phyloP scores from a whole-genome alignment of 1,140 invertebrate species.

The Pogonognathellus flavescens region DNA sequence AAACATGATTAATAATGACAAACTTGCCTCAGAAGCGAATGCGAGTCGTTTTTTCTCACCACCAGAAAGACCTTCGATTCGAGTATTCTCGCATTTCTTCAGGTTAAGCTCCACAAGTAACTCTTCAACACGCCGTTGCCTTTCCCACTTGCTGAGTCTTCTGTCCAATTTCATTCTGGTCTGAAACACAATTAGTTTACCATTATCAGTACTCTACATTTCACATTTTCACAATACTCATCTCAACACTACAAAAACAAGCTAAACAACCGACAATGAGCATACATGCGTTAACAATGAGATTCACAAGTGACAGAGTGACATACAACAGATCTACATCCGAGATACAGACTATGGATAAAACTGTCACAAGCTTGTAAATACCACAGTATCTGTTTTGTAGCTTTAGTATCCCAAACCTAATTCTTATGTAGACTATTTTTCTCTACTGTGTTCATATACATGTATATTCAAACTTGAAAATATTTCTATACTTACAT shows the following conservation, averaged over 20 bases:
- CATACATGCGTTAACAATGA: background rate
- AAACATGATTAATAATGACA: slow-evolving; percentile 60
- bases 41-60: slow-evolving; percentile 72
- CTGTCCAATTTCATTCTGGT: slow-evolving; percentile 85
- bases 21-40: slow-evolving; percentile 71
- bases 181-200: slow-evolving; percentile 70
- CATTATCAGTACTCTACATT: too few species aligned
- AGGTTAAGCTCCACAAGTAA: slow-evolving; percentile 79
- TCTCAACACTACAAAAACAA: too few species aligned
- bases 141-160: slow-evolving; percentile 73
- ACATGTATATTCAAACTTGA: too few species aligned
- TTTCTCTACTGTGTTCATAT: too few species aligned
- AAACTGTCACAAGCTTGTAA: background rate
- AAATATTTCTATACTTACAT: too few species aligned
- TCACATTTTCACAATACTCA: too few species aligned
- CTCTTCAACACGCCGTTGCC: slow-evolving; percentile 78
- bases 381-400: too few species aligned
- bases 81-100: slow-evolving; percentile 73
- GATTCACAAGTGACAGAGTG: background rate
- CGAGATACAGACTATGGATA: background rate
- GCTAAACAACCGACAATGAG: background rate
- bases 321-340: background rate
- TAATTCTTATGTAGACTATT: too few species aligned
- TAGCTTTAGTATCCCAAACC: too few species aligned
- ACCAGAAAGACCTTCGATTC: slow-evolving; percentile 72